phyloP scores from a whole-genome alignment of 1,140 invertebrate species.

The Dendroctonus valens region DNA sequence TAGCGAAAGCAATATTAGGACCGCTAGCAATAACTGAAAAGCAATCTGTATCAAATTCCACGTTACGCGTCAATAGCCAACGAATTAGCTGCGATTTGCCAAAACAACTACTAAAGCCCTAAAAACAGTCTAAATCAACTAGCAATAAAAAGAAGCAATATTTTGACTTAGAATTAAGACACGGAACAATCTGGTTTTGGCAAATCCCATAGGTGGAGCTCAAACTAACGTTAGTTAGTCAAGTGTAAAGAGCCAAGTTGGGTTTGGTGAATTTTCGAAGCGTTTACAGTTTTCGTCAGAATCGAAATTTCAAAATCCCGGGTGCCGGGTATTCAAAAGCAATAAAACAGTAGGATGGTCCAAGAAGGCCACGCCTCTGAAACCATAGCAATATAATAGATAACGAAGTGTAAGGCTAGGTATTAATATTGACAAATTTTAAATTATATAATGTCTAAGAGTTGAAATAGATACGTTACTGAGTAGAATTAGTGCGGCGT shows the following conservation, averaged over 20 bases:
- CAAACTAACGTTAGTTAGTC: too few relatives aligned
- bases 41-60: conserved; percentile 31
- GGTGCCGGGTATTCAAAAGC: conserved; percentile 52
- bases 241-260: too few relatives aligned
- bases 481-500: too few relatives aligned
- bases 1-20: conserved; percentile 21
- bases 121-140: background rate
- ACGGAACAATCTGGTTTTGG: conserved; percentile 7
- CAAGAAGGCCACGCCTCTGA: conserved; percentile 37
- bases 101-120: conserved; percentile 3
- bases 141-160: conserved; percentile 33
- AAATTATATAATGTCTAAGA: background rate
- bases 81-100: conserved; percentile 6
- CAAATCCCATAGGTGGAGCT: background rate
- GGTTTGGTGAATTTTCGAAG: conserved; percentile 4
- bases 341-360: conserved; percentile 48
- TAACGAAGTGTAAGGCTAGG: conserved; percentile 40
- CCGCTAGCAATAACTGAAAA: conserved; percentile 30
- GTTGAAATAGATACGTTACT: too few relatives aligned
- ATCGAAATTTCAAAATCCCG: conserved; percentile 37
- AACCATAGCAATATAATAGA: conserved; percentile 50
- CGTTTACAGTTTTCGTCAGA: conserved; percentile 26
- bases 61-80: conserved; percentile 22
- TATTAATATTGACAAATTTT: conserved; percentile 16
- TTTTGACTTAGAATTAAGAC: conserved; percentile 6